These are phyloP conservation scores for Acrobasis suavella DNA, from an alignment of 2,888 invertebrate genomes.

Conservation along the genomic window DNA sequence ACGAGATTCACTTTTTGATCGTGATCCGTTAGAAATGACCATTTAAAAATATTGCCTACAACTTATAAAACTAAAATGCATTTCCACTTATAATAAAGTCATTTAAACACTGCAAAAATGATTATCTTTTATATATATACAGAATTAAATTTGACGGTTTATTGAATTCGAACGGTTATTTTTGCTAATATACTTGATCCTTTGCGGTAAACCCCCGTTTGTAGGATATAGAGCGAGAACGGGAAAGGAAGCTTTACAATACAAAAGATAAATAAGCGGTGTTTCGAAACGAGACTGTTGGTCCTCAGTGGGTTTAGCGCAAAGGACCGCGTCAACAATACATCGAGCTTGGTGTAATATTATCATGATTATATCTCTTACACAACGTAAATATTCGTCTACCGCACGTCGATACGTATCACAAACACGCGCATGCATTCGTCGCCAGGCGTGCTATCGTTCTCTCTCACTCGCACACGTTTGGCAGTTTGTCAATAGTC, in stretches of 20 bases:
- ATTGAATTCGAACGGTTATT: constrained; percentile 70
- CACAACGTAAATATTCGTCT: constrained; percentile 61
- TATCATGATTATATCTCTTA: constrained; percentile 75
- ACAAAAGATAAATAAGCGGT: constrained; percentile 40
- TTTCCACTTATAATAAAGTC: constrained; percentile 72
- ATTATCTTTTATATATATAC: constrained; percentile 78
- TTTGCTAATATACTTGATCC: constrained; percentile 58
- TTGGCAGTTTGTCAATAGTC: constrained; percentile 76
- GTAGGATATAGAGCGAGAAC: constrained; percentile 55
- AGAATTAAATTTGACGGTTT: constrained; percentile 74
- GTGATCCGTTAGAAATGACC: constrained; percentile 76
- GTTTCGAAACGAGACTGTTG: constrained; percentile 50
- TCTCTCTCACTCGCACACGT: constrained; percentile 47
- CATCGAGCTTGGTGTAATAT: constrained; percentile 75
- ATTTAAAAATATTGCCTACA: constrained; percentile 80
- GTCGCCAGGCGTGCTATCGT: constrained; percentile 33
- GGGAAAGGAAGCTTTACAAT: constrained; percentile 50
- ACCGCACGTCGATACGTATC: constrained; percentile 42
- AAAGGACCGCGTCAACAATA: constrained; percentile 59
- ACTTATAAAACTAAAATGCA: constrained; percentile 82
- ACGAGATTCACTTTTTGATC: constrained; percentile 77
- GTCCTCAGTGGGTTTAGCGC: constrained; percentile 62
- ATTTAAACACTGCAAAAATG: constrained; percentile 76
- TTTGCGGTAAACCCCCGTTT: constrained; percentile 62
- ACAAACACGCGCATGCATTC: constrained; percentile 38